Base-by-base conservation (phyloP, 2,797 vertebrate species). In the Holocentrus rufus region DNA sequence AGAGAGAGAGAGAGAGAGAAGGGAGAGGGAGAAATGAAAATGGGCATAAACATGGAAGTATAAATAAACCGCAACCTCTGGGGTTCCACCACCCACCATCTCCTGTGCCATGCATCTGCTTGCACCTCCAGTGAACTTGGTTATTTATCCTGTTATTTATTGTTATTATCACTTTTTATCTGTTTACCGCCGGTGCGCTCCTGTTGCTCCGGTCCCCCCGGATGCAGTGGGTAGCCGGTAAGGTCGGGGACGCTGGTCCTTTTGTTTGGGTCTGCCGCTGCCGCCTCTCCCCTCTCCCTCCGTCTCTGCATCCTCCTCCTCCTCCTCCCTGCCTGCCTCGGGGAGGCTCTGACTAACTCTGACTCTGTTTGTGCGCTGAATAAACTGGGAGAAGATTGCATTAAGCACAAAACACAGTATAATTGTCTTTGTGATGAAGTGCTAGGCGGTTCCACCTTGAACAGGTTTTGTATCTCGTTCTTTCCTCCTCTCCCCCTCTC, bases 51-150 rank as follows among this genome's bases (percentile, higher is more conserved):
- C 80, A 88, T 76, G 58, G 72, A 83, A 80, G 80, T 84, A 90
- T 82, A 88, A 92, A 92, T 88, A 91, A 90, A 85, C 80, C 57
- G 55, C 74, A 86, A 84, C 82, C 87, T 87, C 89, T 83, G 39
- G 88, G 91, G 76, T 80, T 74, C 79, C 31, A 56, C 74, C 88
- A 71, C 87, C 89, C 81, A 89, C 88, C 76, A 77, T 74, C 88
- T 85, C 60, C 75, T 71, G 67, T 56, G 23, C 77, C 78, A 71
- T 74, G 84, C 83, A 87, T 88, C 82, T 88, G 71, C 74, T 79
- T 76, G 66, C 78, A 80, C 83, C 85, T 70, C 77, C 63, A 49
- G 55, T 87, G 85, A 90, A 88, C 87, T 84, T 83, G 68, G 63
- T 56, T 74, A 69, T 80, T 82, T 72, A 71, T 80, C 70, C 55